These are phyloP conservation scores for Oceanites oceanicus DNA, from an alignment of 2,113 vertebrate genomes.

Conservation along the genomic window DNA sequence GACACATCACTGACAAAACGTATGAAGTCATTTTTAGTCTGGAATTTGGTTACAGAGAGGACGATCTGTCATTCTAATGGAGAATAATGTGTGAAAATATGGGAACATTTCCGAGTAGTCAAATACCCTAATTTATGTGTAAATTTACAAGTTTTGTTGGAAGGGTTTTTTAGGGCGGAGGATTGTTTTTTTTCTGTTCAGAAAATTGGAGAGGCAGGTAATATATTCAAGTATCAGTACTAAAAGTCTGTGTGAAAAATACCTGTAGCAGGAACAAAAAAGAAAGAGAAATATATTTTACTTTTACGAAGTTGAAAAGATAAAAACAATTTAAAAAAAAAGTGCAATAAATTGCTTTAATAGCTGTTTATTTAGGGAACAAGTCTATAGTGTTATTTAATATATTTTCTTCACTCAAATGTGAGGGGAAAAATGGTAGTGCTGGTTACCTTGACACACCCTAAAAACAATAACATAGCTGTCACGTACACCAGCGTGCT, in stretches of 20 bases:
- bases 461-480: neutral
- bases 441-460: neutral
- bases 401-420: neutral
- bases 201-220: neutral
- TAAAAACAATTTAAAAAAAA: neutral
- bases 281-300: neutral
- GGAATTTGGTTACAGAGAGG: neutral
- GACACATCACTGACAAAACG: neutral
- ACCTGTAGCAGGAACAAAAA: neutral
- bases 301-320: neutral
- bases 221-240: neutral
- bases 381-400: neutral
- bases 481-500: neutral
- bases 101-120: neutral
- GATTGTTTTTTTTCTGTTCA: neutral
- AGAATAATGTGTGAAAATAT: neutral
- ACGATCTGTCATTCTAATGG: neutral
- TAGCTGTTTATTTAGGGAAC: neutral
- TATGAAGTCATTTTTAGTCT: neutral
- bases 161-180: fast-evolving
- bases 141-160: neutral
- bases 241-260: neutral
- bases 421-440: neutral
- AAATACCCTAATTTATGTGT: neutral
- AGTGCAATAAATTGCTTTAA: neutral